phyloP scores from a whole-genome alignment of 2,113 vertebrate genomes.

The Larimichthys crocea region DNA sequence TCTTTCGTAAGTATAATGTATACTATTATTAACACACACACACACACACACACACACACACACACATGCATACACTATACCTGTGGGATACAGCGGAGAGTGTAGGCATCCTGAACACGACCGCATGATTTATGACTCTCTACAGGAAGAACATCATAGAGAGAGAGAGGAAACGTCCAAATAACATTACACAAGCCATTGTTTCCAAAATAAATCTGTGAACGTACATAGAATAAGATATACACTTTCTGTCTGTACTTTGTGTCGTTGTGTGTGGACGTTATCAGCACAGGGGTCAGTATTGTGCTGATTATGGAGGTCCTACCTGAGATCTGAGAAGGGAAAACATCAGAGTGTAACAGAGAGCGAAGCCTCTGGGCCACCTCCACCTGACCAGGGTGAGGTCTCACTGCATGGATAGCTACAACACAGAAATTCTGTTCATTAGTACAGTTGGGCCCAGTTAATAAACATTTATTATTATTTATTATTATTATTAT shows the following conservation, averaged over 20 bases:
- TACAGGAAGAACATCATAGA: background rate
- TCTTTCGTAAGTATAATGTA: background rate
- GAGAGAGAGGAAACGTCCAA: background rate
- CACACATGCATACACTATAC: background rate
- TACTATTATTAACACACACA: background rate
- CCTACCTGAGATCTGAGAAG: conserved; percentile 30
- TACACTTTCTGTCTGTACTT: background rate
- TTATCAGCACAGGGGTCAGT: background rate
- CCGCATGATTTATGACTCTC: conserved; percentile 2
- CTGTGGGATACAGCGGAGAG: conserved; percentile 12
- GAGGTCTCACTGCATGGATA: conserved; percentile 13
- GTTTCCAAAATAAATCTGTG: no score
- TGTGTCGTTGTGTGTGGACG: background rate
- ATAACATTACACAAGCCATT: background rate
- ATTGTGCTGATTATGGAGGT: background rate
- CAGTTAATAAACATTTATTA: no score
- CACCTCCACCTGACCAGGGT: conserved; percentile 10
- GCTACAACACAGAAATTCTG: background rate
- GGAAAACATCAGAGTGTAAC: conserved; percentile 7
- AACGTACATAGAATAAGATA: no score
- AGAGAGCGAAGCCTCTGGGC: conserved; percentile 23
- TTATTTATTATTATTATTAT: no score
- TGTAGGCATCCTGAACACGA: conserved; percentile 21
- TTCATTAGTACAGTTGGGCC: background rate
- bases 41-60: background rate